Evolutionary conservation across 1,140 invertebrate species (phyloP).

Genomic region (Pseudomyrmex flavicornis): DNA sequence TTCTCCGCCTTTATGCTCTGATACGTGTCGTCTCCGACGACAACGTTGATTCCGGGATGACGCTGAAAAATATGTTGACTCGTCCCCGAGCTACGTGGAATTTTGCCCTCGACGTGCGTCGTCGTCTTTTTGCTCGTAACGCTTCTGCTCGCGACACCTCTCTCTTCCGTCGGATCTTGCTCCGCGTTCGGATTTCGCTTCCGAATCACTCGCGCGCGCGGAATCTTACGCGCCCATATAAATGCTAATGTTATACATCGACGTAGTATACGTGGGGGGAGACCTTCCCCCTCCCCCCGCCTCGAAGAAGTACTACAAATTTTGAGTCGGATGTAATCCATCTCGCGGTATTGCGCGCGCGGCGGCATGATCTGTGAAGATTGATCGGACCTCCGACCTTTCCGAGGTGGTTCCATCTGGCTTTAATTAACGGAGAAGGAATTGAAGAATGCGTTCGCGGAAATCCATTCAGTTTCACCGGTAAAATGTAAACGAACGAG

Average conservation of each 20-base stretch:
- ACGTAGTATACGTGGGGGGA: background rate
- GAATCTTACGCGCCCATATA: slow-evolving; percentile 36
- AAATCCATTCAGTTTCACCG: background rate
- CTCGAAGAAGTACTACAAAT: slow-evolving; percentile 51
- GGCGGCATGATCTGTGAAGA: slow-evolving; percentile 32
- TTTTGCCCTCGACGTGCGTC: slow-evolving; percentile 22
- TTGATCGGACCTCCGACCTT: slow-evolving; percentile 31
- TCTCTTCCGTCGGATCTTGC: slow-evolving; percentile 60
- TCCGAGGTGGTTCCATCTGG: slow-evolving; percentile 29
- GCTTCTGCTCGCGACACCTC: slow-evolving; percentile 68
- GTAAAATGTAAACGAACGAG: background rate
- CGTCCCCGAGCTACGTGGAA: slow-evolving; percentile 11
- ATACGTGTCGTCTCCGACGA: background rate
- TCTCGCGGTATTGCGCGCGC: slow-evolving; percentile 45
- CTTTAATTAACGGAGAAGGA: slow-evolving; percentile 34
- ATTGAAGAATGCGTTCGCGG: slow-evolving; percentile 22
- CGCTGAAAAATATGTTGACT: slow-evolving; percentile 62
- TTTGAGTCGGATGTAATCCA: slow-evolving; percentile 55
- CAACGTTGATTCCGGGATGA: slow-evolving; percentile 55
- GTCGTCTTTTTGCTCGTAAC: slow-evolving; percentile 44
- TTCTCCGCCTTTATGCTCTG: background rate
- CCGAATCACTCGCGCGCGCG: slow-evolving; percentile 37
- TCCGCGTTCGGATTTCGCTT: slow-evolving; percentile 59
- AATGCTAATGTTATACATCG: slow-evolving; percentile 67
- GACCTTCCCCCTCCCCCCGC: background rate